phyloP scores from a whole-genome alignment of 2,797 vertebrate species.

The Cichlasoma orientale region DNA sequence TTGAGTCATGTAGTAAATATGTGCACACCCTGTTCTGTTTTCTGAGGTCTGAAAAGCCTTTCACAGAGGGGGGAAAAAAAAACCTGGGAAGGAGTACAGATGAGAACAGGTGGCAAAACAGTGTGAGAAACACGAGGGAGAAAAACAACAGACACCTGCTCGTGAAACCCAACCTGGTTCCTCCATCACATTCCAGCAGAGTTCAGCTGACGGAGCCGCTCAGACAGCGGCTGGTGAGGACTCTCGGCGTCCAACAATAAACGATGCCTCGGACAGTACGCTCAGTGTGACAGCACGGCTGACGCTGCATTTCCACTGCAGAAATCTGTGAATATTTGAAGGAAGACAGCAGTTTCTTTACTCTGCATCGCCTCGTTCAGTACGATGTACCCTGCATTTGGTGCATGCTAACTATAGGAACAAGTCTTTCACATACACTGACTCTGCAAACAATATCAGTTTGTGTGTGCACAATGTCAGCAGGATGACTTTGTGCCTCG shows the following conservation, averaged over 20 bases:
- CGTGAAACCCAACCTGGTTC: slow-evolving; percentile 86
- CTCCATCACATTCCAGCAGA: slow-evolving; percentile 80
- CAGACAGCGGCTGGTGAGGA: slow-evolving; percentile 50
- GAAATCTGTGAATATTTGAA: neutral
- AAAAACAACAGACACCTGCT: slow-evolving; percentile 83
- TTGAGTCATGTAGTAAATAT: neutral
- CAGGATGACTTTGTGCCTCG: neutral
- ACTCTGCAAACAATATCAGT: neutral
- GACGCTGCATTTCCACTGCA: neutral
- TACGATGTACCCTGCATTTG: neutral
- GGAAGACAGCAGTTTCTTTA: neutral
- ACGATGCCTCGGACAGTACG: neutral
- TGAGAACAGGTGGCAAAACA: slow-evolving; percentile 73
- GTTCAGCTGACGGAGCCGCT: slow-evolving; percentile 40
- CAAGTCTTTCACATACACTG: neutral
- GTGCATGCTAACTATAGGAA: neutral
- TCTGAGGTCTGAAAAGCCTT: slow-evolving; percentile 10
- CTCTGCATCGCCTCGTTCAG: neutral
- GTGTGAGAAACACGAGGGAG: slow-evolving; percentile 70
- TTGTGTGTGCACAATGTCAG: too few relatives aligned
- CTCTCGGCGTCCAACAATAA: slow-evolving; percentile 24
- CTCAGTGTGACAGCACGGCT: neutral
- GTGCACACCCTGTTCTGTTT: slow-evolving; percentile 8
- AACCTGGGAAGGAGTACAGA: slow-evolving; percentile 50
- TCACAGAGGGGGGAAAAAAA: slow-evolving; percentile 15